These are phyloP conservation scores for Arctocebus calabarensis DNA, from an alignment of 2,797 vertebrate species.

Conservation along the genomic window DNA sequence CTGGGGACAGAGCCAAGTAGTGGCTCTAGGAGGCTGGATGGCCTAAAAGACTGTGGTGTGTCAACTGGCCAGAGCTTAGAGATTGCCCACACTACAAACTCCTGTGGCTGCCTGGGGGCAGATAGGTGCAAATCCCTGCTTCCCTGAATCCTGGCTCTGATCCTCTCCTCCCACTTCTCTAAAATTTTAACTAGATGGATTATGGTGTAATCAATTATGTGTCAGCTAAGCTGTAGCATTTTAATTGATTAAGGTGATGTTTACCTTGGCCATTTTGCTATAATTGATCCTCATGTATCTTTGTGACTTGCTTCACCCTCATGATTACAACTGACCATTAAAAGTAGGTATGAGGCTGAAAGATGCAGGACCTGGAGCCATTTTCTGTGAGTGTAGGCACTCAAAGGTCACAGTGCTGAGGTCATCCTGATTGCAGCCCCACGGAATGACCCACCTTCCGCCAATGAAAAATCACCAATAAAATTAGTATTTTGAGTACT, in stretches of 20 bases:
- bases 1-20: not conserved
- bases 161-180: not conserved
- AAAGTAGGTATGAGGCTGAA: not conserved
- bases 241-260: not conserved
- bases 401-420: not conserved
- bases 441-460: not conserved
- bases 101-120: not conserved
- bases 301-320: not conserved
- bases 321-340: not conserved
- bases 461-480: not conserved
- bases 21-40: not conserved
- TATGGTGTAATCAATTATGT: not conserved
- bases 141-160: not conserved
- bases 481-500: not conserved
- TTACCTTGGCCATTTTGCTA: not conserved
- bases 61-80: not conserved
- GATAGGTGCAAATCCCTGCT: not conserved
- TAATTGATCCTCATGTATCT: not conserved
- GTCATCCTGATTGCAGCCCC: too few relatives aligned
- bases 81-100: fast-evolving
- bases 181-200: not conserved
- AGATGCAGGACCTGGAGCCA: not conserved
- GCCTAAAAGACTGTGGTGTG: fast-evolving
- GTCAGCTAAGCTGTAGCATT: not conserved
- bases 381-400: not conserved